phyloP scores from a whole-genome alignment of 2,888 invertebrate genomes.

The Cartodere bifasciata region DNA sequence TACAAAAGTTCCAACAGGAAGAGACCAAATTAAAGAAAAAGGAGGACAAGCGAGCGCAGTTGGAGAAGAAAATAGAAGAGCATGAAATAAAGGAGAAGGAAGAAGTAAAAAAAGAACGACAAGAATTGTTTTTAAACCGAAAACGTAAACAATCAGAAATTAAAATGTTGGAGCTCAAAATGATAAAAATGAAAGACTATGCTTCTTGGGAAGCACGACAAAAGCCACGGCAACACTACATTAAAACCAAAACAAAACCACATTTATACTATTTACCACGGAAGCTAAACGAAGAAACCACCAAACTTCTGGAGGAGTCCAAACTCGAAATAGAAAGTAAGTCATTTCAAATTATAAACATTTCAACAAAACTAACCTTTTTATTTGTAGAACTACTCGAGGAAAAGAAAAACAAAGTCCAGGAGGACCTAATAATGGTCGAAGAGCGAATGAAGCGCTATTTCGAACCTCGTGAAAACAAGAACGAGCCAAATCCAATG shows the following conservation, averaged over 20 bases:
- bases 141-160: constrained; percentile 83
- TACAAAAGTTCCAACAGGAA: constrained; percentile 91
- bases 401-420: constrained; percentile 48
- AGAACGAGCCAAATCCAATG: constrained; percentile 18
- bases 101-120: constrained; percentile 68
- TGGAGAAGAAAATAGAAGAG: constrained; percentile 89
- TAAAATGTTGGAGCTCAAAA: constrained; percentile 77
- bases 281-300: constrained; percentile 55
- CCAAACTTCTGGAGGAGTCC: constrained; percentile 51
- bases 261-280: constrained; percentile 81
- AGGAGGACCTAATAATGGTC: constrained; percentile 51
- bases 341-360: constrained; percentile 21
- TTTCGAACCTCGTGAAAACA: constrained; percentile 25
- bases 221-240: constrained; percentile 64
- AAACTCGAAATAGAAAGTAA: constrained; percentile 52
- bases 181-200: constrained; percentile 77
- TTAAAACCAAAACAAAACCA: constrained; percentile 78
- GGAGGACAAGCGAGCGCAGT: constrained; percentile 72
- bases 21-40: constrained; percentile 80
- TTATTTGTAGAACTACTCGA: constrained; percentile 45
- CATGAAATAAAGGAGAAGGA: constrained; percentile 80
- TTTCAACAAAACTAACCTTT: constrained; percentile 10
- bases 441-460: constrained; percentile 40
- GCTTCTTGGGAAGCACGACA: constrained; percentile 78
- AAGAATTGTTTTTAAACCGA: constrained; percentile 72